phyloP scores from a whole-genome alignment of 2,113 vertebrate species.

The Anolis sagrei region DNA sequence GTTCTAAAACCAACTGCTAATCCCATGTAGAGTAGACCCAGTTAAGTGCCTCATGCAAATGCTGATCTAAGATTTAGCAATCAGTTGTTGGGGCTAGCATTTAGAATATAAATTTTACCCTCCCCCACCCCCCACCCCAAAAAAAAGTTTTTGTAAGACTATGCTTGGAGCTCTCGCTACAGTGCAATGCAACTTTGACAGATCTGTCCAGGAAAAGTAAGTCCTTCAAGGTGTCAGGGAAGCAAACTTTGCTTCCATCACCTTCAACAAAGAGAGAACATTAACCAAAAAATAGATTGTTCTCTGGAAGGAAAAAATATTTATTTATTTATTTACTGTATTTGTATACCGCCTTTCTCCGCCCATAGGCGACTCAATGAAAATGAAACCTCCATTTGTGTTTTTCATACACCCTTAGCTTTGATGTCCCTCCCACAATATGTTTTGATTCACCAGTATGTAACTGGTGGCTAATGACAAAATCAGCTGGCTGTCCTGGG shows the following conservation, averaged over 20 bases:
- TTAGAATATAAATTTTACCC: too few relatives aligned
- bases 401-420: too few relatives aligned
- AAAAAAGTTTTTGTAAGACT: not conserved
- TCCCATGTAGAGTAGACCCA: too few relatives aligned
- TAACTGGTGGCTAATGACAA: not conserved
- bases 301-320: not conserved
- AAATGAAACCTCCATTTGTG: not conserved
- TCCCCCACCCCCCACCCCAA: too few relatives aligned
- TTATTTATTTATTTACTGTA: too few relatives aligned
- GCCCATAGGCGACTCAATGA: too few relatives aligned
- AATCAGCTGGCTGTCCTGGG: not conserved
- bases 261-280: not conserved
- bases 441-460: too few relatives aligned
- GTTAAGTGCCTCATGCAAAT: too few relatives aligned
- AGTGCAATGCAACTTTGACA: not conserved
- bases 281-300: not conserved
- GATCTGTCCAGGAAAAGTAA: not conserved
- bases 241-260: not conserved
- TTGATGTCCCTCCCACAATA: not conserved
- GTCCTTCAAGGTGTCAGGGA: not conserved
- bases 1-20: too few relatives aligned
- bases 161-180: not conserved
- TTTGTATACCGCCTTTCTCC: too few relatives aligned
- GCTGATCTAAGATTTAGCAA: too few relatives aligned
- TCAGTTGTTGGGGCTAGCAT: too few relatives aligned